Evolutionary conservation across 1,140 invertebrate species (phyloP), one percentile per base, ranked within the genome.

Genomic region (Euura saliciscinereae): DNA sequence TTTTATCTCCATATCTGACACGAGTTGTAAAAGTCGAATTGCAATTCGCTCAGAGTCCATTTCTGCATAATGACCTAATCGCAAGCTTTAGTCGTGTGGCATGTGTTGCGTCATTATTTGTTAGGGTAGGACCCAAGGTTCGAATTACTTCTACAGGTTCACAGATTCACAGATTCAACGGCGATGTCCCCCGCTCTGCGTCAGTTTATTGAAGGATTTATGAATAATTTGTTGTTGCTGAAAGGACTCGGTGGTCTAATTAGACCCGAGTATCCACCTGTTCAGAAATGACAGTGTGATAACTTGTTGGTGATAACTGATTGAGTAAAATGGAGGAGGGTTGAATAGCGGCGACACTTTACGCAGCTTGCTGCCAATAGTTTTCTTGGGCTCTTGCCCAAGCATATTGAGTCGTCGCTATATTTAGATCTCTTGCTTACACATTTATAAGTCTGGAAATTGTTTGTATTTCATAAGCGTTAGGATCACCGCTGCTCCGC

Each of bases 1-100:
- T 44, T 43, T 11, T 43, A 28, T 28, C 28, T 28, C 28, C 28
- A 69, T 45, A 8, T 8, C 51, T n/a, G 51, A 59, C 51, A 59
- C 51, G 51, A 59, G 51, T 59, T 59, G 8, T 28, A 28, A 0
- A 0, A 59, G 3, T 59, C 51, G 8, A 59, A 59, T 11, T 59
- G 8, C 51, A 59, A 59, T 11, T 59, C 13, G 8, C 10, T 59
- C 5, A 4, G 51, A 59, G 51, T 70, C 59, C 59, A 70, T 70
- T 70, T 70, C n/a, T 70, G 69, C 64, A 28, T 43, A 70, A 6
- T 28, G 69, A 70, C 42, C 59, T 70, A 70, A 59, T 70, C 45
- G 64, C 43, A 70, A 59, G 59, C 2, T 64, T 70, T 45, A 45
- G 59, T 45, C 46, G 68, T 2, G 69, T 59, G 4, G 3, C 51